Evolutionary conservation across 1,140 invertebrate genomes (phyloP).

Genomic region (Dolichoris vasculosae): DNA sequence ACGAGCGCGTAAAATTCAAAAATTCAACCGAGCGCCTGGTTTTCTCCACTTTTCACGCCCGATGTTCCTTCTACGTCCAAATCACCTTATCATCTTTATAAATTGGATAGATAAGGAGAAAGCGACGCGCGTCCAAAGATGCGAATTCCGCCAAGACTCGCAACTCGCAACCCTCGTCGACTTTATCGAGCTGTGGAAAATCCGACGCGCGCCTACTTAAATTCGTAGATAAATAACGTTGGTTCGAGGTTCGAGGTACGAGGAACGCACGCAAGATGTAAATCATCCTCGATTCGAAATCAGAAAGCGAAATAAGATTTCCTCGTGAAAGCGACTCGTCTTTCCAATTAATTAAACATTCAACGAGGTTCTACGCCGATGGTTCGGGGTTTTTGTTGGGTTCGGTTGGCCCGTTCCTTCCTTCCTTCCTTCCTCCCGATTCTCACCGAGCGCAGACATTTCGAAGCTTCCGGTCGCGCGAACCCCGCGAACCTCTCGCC

Average conservation of each 20-base stretch:
- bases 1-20: background rate
- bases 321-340: conserved; percentile 42
- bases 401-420: background rate
- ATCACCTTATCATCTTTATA: background rate
- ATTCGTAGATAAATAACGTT: background rate
- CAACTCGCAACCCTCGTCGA: background rate
- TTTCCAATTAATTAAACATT: conserved; percentile 24
- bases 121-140: background rate
- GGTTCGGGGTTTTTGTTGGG: background rate
- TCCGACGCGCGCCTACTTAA: background rate
- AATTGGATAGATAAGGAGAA: background rate
- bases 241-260: background rate
- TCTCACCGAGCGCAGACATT: background rate
- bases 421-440: background rate
- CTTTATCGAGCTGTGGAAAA: background rate
- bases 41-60: too few relatives aligned
- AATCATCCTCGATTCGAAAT: conserved; percentile 25
- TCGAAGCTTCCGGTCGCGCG: background rate
- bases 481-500: background rate
- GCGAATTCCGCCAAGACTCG: background rate
- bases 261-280: conserved; percentile 23
- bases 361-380: background rate
- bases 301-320: conserved; percentile 53
- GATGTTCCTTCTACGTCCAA: background rate
- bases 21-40: too few relatives aligned